Conservation (phyloP, 2,888 invertebrate species). For the Dryocosmus kuriphilus region DNA sequence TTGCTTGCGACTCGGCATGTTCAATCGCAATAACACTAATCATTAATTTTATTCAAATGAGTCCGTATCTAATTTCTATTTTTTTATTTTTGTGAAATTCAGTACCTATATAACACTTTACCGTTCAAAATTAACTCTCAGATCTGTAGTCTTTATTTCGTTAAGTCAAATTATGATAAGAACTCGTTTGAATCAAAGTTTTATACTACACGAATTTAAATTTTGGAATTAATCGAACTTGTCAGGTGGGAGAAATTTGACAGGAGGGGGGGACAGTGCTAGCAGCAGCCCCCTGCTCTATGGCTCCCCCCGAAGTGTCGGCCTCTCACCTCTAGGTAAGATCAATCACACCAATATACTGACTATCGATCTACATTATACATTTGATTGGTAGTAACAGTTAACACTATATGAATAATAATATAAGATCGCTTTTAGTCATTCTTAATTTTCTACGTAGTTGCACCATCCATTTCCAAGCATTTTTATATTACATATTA, state of each 20-base stretch:
- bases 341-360: conserved; percentile 45
- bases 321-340: conserved; percentile 81
- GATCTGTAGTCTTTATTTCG: no score
- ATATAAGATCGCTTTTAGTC: conserved; percentile 30
- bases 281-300: conserved; percentile 80
- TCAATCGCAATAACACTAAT: conserved; percentile 4
- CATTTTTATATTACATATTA: background rate
- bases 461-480: background rate
- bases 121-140: no score
- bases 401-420: conserved; percentile 43
- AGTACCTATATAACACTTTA: no score
- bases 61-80: background rate
- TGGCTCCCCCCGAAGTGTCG: conserved; percentile 80
- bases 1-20: background rate
- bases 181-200: background rate
- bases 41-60: background rate
- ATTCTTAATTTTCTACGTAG: background rate
- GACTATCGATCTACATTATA: conserved; percentile 27
- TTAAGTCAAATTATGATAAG: background rate
- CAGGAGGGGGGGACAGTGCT: conserved; percentile 78
- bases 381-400: conserved; percentile 47
- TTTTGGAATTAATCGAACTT: conserved; percentile 67
- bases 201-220: conserved; percentile 27
- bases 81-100: background rate
- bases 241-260: conserved; percentile 75